phyloP scores from a whole-genome alignment of 2,797 vertebrate species.

The Melanogrammus aeglefinus region DNA sequence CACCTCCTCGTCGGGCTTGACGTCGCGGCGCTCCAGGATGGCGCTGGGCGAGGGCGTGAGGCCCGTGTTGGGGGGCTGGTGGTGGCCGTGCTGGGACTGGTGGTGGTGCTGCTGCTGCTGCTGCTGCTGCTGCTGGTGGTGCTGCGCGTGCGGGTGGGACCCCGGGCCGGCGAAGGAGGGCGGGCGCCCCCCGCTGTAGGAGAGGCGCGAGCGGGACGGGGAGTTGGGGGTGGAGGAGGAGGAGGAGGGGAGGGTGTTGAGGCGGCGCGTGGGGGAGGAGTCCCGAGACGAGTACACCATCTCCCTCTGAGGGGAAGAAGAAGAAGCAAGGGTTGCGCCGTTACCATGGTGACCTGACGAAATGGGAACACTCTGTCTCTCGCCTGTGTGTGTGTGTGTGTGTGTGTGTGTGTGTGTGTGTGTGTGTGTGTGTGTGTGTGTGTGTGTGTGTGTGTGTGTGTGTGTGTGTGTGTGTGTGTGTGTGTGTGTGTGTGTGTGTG shows the following conservation, averaged over 20 bases:
- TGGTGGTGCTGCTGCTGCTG: slow-evolving; percentile 68
- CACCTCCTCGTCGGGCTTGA: slow-evolving; percentile 94
- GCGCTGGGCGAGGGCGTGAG: slow-evolving; percentile 93
- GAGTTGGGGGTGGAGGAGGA: slow-evolving; percentile 84
- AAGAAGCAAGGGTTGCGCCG: neutral
- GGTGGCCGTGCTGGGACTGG: slow-evolving; percentile 78
- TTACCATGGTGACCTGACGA: slow-evolving; percentile 50
- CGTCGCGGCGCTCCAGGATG: slow-evolving; percentile 94
- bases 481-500: neutral
- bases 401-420: neutral
- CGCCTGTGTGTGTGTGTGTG: neutral
- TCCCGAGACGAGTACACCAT: slow-evolving; percentile 97
- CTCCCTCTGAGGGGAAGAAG: slow-evolving; percentile 82
- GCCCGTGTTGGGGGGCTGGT: slow-evolving; percentile 75
- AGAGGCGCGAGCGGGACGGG: slow-evolving; percentile 92
- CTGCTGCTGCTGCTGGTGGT: slow-evolving; percentile 81
- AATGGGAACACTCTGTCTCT: slow-evolving; percentile 24
- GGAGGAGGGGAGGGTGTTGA: slow-evolving; percentile 89
- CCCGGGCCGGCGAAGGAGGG: slow-evolving; percentile 84
- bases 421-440: neutral
- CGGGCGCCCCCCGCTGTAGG: slow-evolving; percentile 86
- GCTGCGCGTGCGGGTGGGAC: slow-evolving; percentile 76
- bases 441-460: slow-evolving; percentile 1
- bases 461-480: neutral
- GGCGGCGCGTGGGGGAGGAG: slow-evolving; percentile 91